Percentiles rank a stretch among this genome's conserved stretches.
Evolutionary conservation across 2,797 vertebrate species (phyloP).

Genomic region (Myotis myotis): DNA sequence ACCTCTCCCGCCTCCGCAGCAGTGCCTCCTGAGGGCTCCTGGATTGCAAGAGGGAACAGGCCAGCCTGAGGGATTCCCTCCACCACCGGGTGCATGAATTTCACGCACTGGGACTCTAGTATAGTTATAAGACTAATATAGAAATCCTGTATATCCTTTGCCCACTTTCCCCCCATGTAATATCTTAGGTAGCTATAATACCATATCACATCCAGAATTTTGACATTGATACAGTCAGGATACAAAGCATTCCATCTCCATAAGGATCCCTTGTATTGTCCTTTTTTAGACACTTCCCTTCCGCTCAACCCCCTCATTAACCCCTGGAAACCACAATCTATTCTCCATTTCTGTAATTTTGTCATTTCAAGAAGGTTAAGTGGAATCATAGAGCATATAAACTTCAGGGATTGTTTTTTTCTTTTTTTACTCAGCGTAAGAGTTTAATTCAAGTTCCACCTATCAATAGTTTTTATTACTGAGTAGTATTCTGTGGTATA

Average conservation of each 20-base stretch:
- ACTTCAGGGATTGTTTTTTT: neutral
- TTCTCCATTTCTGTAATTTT: constrained; percentile 9
- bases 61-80: too few relatives aligned
- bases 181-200: neutral
- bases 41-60: too few relatives aligned
- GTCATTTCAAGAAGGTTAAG: neutral
- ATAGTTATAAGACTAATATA: neutral
- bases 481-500: neutral
- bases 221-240: neutral
- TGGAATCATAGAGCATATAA: neutral
- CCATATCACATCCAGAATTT: neutral
- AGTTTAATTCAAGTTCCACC: neutral
- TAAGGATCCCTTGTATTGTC: neutral
- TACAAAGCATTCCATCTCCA: neutral
- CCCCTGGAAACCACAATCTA: neutral
- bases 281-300: neutral
- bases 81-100: too few relatives aligned
- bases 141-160: neutral
- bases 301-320: neutral
- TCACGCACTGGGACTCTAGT: too few relatives aligned
- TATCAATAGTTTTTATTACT: neutral
- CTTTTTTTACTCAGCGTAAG: neutral
- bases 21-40: too few relatives aligned
- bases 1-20: too few relatives aligned
- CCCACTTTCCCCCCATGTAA: neutral